Conservation (phyloP, 2,113 vertebrate species). For the Actenoides hombroni region DNA sequence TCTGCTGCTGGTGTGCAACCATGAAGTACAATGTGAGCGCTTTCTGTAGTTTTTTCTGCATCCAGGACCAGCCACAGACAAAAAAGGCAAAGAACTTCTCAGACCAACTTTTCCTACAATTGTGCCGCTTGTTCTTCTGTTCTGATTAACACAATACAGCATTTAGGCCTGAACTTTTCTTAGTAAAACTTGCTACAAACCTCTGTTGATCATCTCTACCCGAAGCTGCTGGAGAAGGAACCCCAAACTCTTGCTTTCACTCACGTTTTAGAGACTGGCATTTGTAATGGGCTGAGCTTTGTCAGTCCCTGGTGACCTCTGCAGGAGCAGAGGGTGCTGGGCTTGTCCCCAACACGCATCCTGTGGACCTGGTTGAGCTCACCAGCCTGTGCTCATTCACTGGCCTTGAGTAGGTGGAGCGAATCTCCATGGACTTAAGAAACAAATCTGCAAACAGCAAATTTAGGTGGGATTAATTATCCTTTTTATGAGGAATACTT, state of each 20-base stretch:
- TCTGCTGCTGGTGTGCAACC: not conserved
- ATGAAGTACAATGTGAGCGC: not conserved
- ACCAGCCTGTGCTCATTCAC: not conserved
- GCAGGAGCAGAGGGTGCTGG: not conserved
- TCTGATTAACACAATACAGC: not conserved
- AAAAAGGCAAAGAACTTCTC: not conserved
- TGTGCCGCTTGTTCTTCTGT: not conserved
- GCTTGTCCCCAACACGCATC: not conserved
- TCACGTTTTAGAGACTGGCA: not conserved
- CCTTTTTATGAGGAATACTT: not conserved
- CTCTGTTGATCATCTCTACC: not conserved
- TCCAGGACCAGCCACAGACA: not conserved
- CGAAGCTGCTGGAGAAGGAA: not conserved
- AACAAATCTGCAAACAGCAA: not conserved
- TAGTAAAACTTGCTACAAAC: not conserved
- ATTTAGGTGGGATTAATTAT: not conserved
- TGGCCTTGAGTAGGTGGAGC: accelerated
- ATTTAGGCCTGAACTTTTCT: not conserved
- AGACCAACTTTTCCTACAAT: not conserved
- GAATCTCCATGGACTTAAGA: not conserved
- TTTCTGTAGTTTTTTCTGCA: not conserved
- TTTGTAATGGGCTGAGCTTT: not conserved
- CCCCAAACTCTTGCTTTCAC: not conserved
- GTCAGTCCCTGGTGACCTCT: not conserved
- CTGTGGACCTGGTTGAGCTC: not conserved